Evolutionary conservation across 2,113 vertebrate genomes (phyloP).

Genomic region (Pelmatolapia mariae): DNA sequence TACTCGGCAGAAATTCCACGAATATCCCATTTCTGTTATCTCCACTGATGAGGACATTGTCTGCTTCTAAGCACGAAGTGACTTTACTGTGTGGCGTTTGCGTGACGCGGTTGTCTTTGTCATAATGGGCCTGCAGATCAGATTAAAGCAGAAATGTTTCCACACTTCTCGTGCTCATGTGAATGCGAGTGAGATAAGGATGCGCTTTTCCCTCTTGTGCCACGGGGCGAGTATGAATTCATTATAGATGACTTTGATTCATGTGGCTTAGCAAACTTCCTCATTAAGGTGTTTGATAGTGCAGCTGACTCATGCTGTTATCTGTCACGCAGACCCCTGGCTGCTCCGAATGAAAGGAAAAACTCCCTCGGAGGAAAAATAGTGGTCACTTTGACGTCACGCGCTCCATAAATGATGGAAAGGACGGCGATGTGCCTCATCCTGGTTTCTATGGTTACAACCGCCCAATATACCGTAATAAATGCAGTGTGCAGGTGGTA

Average conservation of each 20-base stretch:
- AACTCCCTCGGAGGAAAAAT: conserved; percentile 36
- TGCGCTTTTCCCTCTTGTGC: background rate
- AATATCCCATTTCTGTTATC: background rate
- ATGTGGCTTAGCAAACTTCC: conserved; percentile 34
- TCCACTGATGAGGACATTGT: background rate
- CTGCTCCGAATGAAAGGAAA: conserved; percentile 43
- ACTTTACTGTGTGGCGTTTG: background rate
- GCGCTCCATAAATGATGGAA: conserved; percentile 51
- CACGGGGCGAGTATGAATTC: background rate
- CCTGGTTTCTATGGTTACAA: conserved; percentile 67
- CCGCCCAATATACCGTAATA: conserved; percentile 33
- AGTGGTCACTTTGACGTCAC: conserved; percentile 61
- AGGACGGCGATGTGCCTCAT: conserved; percentile 41
- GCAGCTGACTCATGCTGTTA: conserved; percentile 48
- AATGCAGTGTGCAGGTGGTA: conserved; percentile 33
- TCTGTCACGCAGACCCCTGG: conserved; percentile 43
- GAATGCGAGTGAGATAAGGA: background rate
- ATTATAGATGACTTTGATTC: conserved; percentile 9
- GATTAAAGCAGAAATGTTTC: background rate
- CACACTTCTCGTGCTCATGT: background rate
- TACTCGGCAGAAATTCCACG: background rate
- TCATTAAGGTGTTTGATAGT: conserved; percentile 21
- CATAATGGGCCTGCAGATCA: background rate
- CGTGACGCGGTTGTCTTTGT: background rate
- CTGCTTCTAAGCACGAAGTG: background rate